These are phyloP conservation scores for Sturnira hondurensis DNA, from an alignment of 2,113 vertebrate genomes.

Conservation along the genomic window DNA sequence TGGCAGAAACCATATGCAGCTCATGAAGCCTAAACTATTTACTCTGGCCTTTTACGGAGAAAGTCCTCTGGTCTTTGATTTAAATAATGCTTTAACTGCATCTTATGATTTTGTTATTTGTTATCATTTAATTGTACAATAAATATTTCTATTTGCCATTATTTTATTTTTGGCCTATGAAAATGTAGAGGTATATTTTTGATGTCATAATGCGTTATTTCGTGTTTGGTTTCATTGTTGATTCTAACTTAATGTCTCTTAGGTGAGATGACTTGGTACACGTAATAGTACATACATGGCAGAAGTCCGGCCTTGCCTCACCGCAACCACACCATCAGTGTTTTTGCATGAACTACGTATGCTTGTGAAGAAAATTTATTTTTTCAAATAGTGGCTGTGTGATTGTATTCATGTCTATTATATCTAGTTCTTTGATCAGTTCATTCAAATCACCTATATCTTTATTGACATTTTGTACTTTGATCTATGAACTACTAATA, in stretches of 20 bases:
- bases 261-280: background rate
- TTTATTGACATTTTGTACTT: background rate
- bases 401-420: background rate
- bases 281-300: background rate
- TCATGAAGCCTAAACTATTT: background rate
- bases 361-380: background rate
- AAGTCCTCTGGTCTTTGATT: background rate
- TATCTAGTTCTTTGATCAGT: background rate
- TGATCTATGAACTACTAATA: background rate
- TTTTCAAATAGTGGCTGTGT: background rate
- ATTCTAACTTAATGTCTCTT: background rate
- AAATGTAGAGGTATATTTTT: background rate
- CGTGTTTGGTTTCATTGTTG: background rate
- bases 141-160: background rate
- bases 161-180: background rate
- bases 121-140: background rate
- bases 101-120: slow-evolving; percentile 21
- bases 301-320: background rate
- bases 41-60: background rate
- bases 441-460: background rate
- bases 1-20: background rate
- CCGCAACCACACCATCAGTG: background rate
- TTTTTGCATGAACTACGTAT: background rate
- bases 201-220: background rate
- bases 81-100: background rate